Percentiles rank a stretch among this genome's conserved stretches.
Evolutionary conservation across 2,888 invertebrate species (phyloP).

Genomic region (Cecidostiba fungosa): DNA sequence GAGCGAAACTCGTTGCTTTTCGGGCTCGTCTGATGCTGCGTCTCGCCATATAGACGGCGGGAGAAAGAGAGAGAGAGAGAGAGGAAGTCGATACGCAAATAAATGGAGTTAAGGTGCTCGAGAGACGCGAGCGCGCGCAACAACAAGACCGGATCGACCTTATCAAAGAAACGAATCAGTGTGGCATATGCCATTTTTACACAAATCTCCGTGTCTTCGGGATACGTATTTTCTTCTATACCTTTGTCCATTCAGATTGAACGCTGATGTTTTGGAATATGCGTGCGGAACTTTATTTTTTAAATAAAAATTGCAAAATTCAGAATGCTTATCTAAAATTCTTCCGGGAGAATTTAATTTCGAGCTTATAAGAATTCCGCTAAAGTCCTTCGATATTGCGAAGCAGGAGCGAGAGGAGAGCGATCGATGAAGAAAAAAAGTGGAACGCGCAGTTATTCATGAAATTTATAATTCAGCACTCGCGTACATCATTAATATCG

Average conservation of each 20-base stretch:
- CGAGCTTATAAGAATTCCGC: conserved; percentile 31
- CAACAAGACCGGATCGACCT: conserved; percentile 46
- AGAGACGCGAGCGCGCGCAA: conserved; percentile 28
- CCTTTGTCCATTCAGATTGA: background rate
- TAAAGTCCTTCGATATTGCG: conserved; percentile 28
- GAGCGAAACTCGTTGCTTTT: conserved; percentile 45
- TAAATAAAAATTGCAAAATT: background rate
- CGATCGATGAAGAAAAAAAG: conserved; percentile 36
- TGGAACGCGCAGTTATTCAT: conserved; percentile 47
- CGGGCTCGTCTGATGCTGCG: conserved; percentile 45
- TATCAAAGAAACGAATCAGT: conserved; percentile 40
- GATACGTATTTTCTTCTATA: background rate
- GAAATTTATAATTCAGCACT: conserved; percentile 46
- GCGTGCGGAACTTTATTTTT: background rate
- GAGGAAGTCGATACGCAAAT: conserved; percentile 68
- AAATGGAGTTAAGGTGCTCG: conserved; percentile 62
- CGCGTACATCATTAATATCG: conserved; percentile 33
- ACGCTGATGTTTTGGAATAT: background rate
- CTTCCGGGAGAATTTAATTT: conserved; percentile 47
- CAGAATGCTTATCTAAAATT: conserved; percentile 3
- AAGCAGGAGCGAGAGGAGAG: background rate
- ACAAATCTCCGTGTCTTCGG: background rate
- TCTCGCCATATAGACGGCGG: conserved; percentile 20
- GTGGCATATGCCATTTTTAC: conserved; percentile 32
- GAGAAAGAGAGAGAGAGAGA: conserved; percentile 21